Conservation (phyloP, 2,113 vertebrate species). For the Symphodus melops region DNA sequence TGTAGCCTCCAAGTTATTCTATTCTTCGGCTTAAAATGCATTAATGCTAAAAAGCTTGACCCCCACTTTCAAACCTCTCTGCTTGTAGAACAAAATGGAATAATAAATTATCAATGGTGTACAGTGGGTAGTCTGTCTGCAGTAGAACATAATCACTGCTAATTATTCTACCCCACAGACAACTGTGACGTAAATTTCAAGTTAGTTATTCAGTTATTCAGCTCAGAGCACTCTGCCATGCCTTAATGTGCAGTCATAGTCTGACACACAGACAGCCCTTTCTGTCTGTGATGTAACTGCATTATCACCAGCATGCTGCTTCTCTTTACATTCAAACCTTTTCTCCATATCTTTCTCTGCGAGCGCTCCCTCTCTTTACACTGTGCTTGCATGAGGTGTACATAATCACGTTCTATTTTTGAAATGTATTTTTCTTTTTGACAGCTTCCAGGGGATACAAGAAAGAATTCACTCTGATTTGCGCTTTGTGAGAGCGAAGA, state of each 20-base stretch:
- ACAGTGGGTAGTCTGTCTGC: not conserved
- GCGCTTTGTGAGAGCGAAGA: not conserved
- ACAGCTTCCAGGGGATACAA: constrained; percentile 33
- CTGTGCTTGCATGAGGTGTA: not conserved
- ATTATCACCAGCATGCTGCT: constrained; percentile 18
- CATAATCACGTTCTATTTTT: not conserved
- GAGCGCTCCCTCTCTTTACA: not conserved
- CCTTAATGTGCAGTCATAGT: constrained; percentile 29
- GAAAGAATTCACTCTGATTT: not conserved
- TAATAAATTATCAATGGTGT: not conserved
- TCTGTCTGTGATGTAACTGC: constrained; percentile 37
- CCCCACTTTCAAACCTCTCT: not conserved
- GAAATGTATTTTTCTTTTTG: constrained; percentile 18
- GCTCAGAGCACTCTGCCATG: constrained; percentile 31
- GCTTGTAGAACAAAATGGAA: not conserved
- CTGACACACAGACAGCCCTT: constrained; percentile 54
- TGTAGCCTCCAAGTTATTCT: not conserved
- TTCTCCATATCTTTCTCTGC: not conserved
- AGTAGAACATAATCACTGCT: constrained; percentile 4
- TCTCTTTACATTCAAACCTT: constrained; percentile 15
- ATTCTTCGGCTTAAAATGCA: not conserved
- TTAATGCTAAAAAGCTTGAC: not conserved
- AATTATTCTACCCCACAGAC: constrained; percentile 12
- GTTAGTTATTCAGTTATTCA: constrained; percentile 12
- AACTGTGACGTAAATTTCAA: constrained; percentile 17